phyloP scores from a whole-genome alignment of 1,140 invertebrate species.

The Drosophila murphyi region DNA sequence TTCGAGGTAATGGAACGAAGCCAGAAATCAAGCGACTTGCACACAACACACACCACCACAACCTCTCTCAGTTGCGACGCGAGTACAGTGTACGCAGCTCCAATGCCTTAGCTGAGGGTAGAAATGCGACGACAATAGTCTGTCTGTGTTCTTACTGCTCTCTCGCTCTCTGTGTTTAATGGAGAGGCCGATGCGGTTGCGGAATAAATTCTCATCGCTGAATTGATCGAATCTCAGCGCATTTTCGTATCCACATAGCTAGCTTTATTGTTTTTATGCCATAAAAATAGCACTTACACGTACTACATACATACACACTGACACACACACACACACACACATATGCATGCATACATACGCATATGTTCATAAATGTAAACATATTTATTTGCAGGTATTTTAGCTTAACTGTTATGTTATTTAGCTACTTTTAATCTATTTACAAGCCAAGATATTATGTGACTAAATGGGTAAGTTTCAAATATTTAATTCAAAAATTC shows the following conservation, averaged over 20 bases:
- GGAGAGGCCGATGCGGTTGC: constrained; percentile 4
- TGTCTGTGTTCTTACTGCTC: constrained; percentile 28
- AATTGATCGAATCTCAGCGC: constrained; percentile 38
- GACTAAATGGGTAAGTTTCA: not conserved
- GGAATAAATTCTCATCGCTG: constrained; percentile 14
- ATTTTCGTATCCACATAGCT: constrained; percentile 3
- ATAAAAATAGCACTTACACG: not conserved
- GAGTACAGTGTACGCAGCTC: constrained; percentile 8
- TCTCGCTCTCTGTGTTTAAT: not conserved
- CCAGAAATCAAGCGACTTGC: constrained; percentile 37
- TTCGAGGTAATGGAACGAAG: constrained; percentile 65
- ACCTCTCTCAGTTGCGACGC: not conserved
- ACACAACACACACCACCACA: constrained; percentile 32
- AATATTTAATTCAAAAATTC: not conserved
- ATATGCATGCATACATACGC: not conserved
- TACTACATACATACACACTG: not conserved
- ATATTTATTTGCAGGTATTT: not conserved
- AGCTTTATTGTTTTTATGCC: constrained; percentile 13
- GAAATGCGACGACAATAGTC: constrained; percentile 34
- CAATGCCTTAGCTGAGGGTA: constrained; percentile 5
- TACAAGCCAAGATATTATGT: not conserved
- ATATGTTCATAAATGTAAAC: not conserved
- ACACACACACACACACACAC: not conserved
- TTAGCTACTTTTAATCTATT: not conserved
- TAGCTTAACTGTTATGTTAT: not conserved